A percentile compares a stretch with the other conserved stretches of the same genome.
phyloP scores from a whole-genome alignment of 2,797 vertebrate genomes.

The Scomberomorus guttatus region DNA sequence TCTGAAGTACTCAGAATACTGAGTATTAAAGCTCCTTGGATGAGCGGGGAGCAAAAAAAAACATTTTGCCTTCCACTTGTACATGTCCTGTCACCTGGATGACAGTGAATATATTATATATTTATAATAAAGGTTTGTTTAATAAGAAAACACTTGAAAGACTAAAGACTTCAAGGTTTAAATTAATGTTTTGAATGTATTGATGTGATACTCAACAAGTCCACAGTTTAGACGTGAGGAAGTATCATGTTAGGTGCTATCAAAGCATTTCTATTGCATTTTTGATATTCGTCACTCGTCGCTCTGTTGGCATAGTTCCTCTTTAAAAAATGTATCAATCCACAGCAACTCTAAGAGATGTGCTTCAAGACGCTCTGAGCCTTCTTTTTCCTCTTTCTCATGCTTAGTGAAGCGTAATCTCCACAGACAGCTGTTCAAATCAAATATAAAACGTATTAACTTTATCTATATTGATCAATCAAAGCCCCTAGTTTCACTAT shows the following conservation, averaged over 20 bases:
- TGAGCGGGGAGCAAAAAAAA: background rate
- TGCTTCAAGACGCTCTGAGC: too few relatives aligned
- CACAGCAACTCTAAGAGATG: background rate
- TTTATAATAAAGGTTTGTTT: background rate
- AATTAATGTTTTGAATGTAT: background rate
- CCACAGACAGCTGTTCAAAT: background rate
- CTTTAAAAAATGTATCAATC: too few relatives aligned
- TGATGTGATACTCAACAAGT: background rate
- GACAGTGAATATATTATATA: too few relatives aligned
- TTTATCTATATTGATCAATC: background rate
- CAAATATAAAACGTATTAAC: background rate
- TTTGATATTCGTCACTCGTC: background rate
- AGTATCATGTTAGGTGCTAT: background rate
- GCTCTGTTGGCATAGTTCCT: background rate
- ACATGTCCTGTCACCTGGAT: background rate
- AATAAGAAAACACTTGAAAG: too few relatives aligned
- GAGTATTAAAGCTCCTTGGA: background rate
- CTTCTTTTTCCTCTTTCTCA: background rate
- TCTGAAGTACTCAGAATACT: too few relatives aligned
- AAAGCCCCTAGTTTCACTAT: background rate
- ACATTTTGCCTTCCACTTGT: background rate
- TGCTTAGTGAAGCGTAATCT: background rate
- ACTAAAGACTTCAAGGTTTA: too few relatives aligned
- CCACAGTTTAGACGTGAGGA: background rate
- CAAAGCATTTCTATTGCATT: background rate